These are phyloP conservation scores for Hippoglossus stenolepis DNA, from an alignment of 2,113 vertebrate genomes.

Conservation along the genomic window DNA sequence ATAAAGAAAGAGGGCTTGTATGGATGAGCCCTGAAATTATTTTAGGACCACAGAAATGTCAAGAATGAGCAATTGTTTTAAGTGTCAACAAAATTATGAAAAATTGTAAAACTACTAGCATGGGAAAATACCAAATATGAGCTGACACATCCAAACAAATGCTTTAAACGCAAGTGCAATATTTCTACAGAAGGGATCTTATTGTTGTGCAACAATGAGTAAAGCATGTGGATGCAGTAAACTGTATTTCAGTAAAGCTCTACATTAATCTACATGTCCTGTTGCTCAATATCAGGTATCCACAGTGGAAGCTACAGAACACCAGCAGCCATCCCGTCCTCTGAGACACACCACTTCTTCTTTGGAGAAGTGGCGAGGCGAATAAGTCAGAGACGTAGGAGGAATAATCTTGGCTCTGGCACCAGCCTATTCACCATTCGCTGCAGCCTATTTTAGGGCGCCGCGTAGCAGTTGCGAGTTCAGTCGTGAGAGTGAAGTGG, in stretches of 20 bases:
- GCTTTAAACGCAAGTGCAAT: background rate
- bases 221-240: background rate
- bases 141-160: background rate
- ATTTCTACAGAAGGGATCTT: background rate
- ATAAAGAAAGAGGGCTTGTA: background rate
- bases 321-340: conserved; percentile 31
- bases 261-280: background rate
- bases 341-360: conserved; percentile 40
- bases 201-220: background rate
- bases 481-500: conserved; percentile 79
- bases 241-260: background rate
- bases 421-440: conserved; percentile 65
- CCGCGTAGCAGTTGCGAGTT: conserved; percentile 71
- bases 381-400: conserved; percentile 70
- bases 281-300: conserved; percentile 7
- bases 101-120: background rate
- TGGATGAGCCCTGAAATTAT: background rate
- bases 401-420: conserved; percentile 68
- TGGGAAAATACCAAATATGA: background rate
- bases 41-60: background rate
- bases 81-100: background rate
- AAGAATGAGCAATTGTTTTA: background rate
- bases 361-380: conserved; percentile 64
- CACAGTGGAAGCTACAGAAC: conserved; percentile 1
- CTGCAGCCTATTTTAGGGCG: conserved; percentile 79